A percentile compares a stretch with the other conserved stretches of the same genome.
Evolutionary conservation across 2,888 invertebrate genomes (phyloP).

Genomic region (Petrolisthes manimaculis): DNA sequence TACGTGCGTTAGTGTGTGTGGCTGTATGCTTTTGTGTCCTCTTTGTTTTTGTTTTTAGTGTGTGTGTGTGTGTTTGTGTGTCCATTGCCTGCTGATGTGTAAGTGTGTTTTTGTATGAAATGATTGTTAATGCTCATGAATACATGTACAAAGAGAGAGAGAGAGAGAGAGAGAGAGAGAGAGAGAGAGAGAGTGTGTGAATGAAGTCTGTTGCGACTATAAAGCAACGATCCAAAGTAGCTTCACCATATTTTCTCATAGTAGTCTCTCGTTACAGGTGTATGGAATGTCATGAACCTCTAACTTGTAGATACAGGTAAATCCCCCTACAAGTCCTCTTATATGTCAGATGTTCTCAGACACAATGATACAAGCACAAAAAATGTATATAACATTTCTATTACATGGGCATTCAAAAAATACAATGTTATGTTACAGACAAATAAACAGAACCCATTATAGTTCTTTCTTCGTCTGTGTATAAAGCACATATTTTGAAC

Average conservation of each 20-base stretch:
- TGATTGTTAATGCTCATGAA: background rate
- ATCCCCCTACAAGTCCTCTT: constrained; percentile 2
- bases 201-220: background rate
- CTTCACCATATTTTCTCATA: constrained; percentile 58
- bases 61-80: background rate
- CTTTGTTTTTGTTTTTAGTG: no score
- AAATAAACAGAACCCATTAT: no score
- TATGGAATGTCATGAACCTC: constrained; percentile 60
- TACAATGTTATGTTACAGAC: no score
- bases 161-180: background rate
- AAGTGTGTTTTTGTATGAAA: background rate
- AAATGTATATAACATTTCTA: background rate
- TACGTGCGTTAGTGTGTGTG: background rate
- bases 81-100: no score
- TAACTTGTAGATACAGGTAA: constrained; percentile 52
- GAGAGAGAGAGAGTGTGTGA: background rate
- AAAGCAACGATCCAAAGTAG: constrained; percentile 14
- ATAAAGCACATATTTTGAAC: no score
- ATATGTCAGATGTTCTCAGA: background rate
- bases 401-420: background rate
- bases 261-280: constrained; percentile 58
- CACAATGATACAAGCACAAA: background rate
- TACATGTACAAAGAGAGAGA: background rate
- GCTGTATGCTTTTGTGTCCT: no score
- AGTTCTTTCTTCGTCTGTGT: no score